phyloP scores from a whole-genome alignment of 2,888 invertebrate genomes.

The Nesidiocoris tenuis region DNA sequence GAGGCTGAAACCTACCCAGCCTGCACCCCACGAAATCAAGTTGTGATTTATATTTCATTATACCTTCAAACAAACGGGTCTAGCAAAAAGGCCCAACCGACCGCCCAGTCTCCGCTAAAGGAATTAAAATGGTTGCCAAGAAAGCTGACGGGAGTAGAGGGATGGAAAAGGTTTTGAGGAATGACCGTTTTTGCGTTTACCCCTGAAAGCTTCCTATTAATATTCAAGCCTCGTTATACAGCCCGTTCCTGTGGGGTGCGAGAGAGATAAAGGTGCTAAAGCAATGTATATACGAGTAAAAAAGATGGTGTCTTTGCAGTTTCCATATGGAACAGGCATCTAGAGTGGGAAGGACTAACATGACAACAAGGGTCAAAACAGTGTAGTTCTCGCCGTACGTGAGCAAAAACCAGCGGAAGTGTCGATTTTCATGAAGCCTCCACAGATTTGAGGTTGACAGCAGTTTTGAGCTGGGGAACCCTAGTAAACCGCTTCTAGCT shows the following conservation, averaged over 20 bases:
- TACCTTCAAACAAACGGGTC: neutral
- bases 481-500: no score
- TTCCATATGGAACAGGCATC: no score
- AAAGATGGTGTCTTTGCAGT: no score
- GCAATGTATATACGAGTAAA: no score
- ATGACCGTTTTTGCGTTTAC: neutral
- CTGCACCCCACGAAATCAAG: constrained; percentile 5
- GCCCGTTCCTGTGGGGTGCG: neutral
- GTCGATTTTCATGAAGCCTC: no score
- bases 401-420: no score
- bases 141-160: neutral
- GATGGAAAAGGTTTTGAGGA: neutral
- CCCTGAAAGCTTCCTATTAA: neutral
- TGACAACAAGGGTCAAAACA: no score
- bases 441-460: no score
- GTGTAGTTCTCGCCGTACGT: no score
- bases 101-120: neutral
- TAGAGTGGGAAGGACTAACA: no score
- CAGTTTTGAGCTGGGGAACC: no score
- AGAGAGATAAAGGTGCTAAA: neutral
- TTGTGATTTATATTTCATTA: constrained; percentile 20
- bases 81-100: neutral
- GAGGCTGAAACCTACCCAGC: neutral
- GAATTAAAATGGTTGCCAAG: neutral
- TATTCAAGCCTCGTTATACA: neutral